Conservation (phyloP, 2,888 invertebrate species). For the Gastrophysa polygoni region DNA sequence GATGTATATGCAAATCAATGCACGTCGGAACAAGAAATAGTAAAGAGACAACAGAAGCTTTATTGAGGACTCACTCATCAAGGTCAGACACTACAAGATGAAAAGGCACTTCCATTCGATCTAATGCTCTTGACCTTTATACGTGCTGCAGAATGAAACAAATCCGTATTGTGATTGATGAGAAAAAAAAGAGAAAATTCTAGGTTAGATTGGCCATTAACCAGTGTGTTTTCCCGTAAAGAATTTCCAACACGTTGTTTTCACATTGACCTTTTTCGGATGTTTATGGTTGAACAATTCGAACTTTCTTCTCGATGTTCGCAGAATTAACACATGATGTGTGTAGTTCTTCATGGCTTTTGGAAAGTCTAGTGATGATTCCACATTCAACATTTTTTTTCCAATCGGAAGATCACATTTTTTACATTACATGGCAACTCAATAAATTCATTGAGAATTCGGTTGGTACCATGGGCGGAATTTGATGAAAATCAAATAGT, state of each 20-base stretch:
- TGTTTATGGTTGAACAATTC: conserved; percentile 5
- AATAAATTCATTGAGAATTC: too few species aligned
- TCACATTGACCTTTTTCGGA: conserved; percentile 17
- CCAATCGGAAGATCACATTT: too few species aligned
- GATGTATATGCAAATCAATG: background rate
- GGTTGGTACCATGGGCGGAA: too few species aligned
- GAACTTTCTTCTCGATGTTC: conserved; percentile 16
- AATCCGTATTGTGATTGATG: conserved; percentile 1
- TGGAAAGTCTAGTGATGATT: background rate
- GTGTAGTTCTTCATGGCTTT: background rate
- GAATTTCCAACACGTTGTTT: conserved; percentile 20
- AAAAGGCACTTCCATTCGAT: background rate
- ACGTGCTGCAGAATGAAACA: conserved; percentile 11
- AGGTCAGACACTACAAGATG: background rate
- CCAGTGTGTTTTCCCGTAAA: conserved; percentile 11
- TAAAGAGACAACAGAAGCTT: background rate
- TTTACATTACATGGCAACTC: too few species aligned
- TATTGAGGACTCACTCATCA: background rate
- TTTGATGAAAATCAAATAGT: too few species aligned
- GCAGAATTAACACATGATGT: too few species aligned
- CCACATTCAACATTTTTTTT: too few species aligned
- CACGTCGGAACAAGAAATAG: background rate
- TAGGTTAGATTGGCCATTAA: conserved; percentile 21
- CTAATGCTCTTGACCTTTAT: background rate
- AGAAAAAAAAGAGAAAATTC: conserved; percentile 12